Evolutionary conservation across 1,140 invertebrate genomes (phyloP).

Genomic region (Trissolcus basalis): DNA sequence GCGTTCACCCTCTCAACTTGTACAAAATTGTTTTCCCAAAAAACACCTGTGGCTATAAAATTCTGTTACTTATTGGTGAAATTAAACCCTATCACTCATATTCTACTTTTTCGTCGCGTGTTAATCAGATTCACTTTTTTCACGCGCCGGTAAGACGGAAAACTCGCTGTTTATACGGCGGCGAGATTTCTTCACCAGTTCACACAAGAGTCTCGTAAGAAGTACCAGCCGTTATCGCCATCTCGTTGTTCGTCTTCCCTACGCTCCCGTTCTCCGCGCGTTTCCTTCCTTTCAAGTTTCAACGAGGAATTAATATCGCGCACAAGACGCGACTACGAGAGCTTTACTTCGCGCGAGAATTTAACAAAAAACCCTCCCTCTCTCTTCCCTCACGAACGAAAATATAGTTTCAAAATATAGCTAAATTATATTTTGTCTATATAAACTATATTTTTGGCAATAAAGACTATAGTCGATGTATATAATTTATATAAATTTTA

Average conservation of each 20-base stretch:
- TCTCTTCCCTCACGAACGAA: constrained; percentile 24
- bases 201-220: constrained; percentile 35
- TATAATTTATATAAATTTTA: no score
- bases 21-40: constrained; percentile 19
- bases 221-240: constrained; percentile 26
- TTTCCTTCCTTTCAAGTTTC: constrained; percentile 51
- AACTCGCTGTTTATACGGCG: constrained; percentile 32
- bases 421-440: no score
- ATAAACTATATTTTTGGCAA: no score
- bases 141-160: not conserved
- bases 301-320: constrained; percentile 59
- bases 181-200: constrained; percentile 30
- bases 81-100: constrained; percentile 16
- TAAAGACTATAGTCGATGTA: no score
- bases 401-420: no score
- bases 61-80: constrained; percentile 9
- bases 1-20: constrained; percentile 12
- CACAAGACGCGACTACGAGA: constrained; percentile 40
- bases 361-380: constrained; percentile 41
- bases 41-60: constrained; percentile 6
- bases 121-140: constrained; percentile 15
- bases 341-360: constrained; percentile 28
- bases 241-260: constrained; percentile 47
- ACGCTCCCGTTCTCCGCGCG: constrained; percentile 33
- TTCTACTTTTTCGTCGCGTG: not conserved